Conservation (phyloP, 1,140 invertebrate genomes). For the Sycobia sp. region DNA sequence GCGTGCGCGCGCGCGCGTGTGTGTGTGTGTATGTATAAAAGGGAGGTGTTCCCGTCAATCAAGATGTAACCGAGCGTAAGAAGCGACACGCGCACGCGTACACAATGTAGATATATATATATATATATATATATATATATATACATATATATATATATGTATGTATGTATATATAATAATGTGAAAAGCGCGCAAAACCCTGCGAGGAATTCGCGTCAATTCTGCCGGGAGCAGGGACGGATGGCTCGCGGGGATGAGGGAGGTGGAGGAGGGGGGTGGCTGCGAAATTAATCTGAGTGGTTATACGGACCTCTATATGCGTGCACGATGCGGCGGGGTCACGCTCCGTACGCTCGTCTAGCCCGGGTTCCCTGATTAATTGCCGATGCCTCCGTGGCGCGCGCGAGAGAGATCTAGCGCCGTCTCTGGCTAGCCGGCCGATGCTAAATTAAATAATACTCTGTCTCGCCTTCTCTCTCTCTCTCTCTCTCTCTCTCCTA, state of each 20-base stretch:
- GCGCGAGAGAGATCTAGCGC: too few relatives aligned
- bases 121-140: too few relatives aligned
- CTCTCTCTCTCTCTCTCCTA: neutral
- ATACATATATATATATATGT: too few relatives aligned
- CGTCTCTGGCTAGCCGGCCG: too few relatives aligned
- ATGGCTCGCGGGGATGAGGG: too few relatives aligned
- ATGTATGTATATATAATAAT: too few relatives aligned
- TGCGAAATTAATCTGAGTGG: constrained; percentile 29
- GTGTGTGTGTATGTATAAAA: too few relatives aligned
- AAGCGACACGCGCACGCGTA: neutral
- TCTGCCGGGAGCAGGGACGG: neutral
- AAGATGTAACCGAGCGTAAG: constrained; percentile 17
- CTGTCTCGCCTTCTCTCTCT: neutral
- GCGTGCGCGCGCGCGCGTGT: too few relatives aligned
- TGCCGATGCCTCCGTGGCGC: neutral
- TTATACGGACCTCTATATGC: neutral
- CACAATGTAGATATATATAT: too few relatives aligned
- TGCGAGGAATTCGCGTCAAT: constrained; percentile 9
- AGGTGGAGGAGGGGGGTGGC: neutral
- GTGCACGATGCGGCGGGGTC: neutral
- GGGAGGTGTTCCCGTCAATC: too few relatives aligned
- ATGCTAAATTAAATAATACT: too few relatives aligned
- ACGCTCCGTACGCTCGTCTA: neutral
- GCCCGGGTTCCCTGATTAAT: constrained; percentile 18
- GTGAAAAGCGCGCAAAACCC: neutral